Evolutionary conservation across 2,113 vertebrate genomes (phyloP).

Genomic region (Zosterops borbonicus): DNA sequence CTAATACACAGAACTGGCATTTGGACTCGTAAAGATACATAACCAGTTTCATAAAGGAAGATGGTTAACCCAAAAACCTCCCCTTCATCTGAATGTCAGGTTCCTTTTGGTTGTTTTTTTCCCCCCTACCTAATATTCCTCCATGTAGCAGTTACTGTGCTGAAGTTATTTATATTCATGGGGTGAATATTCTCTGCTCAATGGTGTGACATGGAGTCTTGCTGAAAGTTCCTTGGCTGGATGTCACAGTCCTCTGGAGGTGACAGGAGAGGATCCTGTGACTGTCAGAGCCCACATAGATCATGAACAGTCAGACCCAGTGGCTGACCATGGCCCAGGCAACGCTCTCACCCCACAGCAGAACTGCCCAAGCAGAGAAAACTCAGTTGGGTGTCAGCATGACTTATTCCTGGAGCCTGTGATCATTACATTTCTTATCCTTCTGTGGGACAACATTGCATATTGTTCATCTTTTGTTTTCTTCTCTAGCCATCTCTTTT

Average conservation of each 20-base stretch:
- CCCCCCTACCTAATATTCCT: neutral
- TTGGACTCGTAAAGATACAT: neutral
- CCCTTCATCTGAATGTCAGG: neutral
- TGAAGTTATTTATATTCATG: neutral
- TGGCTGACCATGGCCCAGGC: neutral
- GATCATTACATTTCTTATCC: neutral
- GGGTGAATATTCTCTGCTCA: neutral
- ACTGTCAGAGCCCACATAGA: neutral
- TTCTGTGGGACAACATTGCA: neutral
- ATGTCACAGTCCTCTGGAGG: neutral
- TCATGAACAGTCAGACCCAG: neutral
- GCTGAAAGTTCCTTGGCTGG: neutral
- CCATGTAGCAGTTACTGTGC: neutral
- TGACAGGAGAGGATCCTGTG: neutral
- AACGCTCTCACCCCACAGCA: neutral
- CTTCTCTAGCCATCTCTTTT: neutral
- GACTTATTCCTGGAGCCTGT: neutral
- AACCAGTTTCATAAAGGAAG: neutral
- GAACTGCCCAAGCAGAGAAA: neutral
- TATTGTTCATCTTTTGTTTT: neutral
- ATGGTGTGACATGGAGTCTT: accelerated
- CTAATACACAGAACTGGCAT: neutral
- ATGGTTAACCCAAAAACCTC: neutral
- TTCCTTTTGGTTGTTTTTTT: neutral
- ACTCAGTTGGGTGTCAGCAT: neutral